Conservation (phyloP, 2,888 invertebrate species). For the Lasioglossum leucozonium region DNA sequence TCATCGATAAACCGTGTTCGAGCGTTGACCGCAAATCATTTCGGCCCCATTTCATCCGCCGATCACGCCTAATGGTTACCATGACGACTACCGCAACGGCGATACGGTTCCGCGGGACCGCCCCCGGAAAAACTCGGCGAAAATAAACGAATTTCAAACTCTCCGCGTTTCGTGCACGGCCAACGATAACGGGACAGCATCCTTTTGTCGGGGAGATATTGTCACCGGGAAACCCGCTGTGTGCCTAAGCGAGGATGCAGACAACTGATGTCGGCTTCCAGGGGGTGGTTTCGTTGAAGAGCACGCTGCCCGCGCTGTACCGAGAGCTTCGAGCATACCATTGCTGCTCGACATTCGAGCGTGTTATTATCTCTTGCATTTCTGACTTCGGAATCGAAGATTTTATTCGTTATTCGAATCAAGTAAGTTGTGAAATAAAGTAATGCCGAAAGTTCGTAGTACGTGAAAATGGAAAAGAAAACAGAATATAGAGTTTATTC, state of each 20-base stretch:
- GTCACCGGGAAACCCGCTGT: background rate
- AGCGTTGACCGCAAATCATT: conserved; percentile 65
- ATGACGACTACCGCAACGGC: conserved; percentile 13
- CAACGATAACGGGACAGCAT: background rate
- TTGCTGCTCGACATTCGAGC: too few relatives aligned
- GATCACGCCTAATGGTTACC: conserved; percentile 48
- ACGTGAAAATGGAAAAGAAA: too few relatives aligned
- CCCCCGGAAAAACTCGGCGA: background rate
- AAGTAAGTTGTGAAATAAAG: too few relatives aligned
- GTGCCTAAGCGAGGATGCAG: background rate
- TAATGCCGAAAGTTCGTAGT: too few relatives aligned
- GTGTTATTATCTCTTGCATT: too few relatives aligned
- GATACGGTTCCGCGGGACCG: background rate
- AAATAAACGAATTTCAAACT: background rate
- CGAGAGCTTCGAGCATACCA: background rate
- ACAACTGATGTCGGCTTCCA: background rate
- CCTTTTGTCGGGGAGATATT: background rate
- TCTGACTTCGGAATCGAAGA: background rate
- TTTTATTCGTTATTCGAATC: too few relatives aligned
- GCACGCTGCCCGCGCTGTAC: background rate
- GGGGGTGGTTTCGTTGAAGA: background rate
- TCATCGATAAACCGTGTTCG: conserved; percentile 62
- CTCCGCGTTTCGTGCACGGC: background rate
- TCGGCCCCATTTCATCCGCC: conserved; percentile 56
- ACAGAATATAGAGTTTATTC: too few relatives aligned